These are phyloP conservation scores for Phoeniculus purpureus DNA, from an alignment of 2,797 vertebrate species.

Conservation along the genomic window DNA sequence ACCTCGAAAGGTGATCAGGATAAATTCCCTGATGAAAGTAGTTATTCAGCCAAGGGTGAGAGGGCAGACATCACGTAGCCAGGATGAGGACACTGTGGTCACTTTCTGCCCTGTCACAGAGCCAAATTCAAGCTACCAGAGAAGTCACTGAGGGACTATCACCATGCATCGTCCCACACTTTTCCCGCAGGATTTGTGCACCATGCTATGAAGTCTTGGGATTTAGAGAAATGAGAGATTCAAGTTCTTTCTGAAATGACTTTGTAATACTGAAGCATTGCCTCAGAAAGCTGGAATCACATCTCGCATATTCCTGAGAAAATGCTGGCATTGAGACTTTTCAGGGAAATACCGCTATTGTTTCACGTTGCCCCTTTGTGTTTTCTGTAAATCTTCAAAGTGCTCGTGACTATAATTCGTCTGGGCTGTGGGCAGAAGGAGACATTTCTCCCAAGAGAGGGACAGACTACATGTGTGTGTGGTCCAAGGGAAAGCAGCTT, in stretches of 20 bases:
- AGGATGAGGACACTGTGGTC: neutral
- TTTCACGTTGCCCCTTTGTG: slow-evolving; percentile 53
- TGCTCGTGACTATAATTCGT: slow-evolving; percentile 49
- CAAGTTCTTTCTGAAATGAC: neutral
- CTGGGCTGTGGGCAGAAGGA: slow-evolving; percentile 42
- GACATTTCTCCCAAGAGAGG: slow-evolving; percentile 47
- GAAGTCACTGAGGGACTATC: neutral
- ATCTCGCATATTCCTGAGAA: neutral
- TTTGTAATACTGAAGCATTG: neutral
- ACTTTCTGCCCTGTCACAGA: neutral
- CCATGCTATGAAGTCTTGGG: neutral
- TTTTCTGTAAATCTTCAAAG: slow-evolving; percentile 68
- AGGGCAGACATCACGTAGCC: neutral
- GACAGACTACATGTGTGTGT: slow-evolving; percentile 56
- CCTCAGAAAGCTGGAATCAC: neutral
- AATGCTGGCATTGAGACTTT: slow-evolving; percentile 53
- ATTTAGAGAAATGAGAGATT: slow-evolving; percentile 17
- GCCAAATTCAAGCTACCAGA: neutral
- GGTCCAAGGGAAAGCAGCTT: slow-evolving; percentile 65
- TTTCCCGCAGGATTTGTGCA: neutral
- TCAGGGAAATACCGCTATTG: slow-evolving; percentile 41
- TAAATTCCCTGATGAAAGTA: neutral
- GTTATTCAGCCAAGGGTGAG: neutral
- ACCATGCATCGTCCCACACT: neutral
- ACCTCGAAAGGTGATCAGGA: neutral